Percentiles rank a stretch among this genome's conserved stretches.
Evolutionary conservation across 2,113 vertebrate genomes (phyloP).

Genomic region (Periophthalmodon schlosseri): DNA sequence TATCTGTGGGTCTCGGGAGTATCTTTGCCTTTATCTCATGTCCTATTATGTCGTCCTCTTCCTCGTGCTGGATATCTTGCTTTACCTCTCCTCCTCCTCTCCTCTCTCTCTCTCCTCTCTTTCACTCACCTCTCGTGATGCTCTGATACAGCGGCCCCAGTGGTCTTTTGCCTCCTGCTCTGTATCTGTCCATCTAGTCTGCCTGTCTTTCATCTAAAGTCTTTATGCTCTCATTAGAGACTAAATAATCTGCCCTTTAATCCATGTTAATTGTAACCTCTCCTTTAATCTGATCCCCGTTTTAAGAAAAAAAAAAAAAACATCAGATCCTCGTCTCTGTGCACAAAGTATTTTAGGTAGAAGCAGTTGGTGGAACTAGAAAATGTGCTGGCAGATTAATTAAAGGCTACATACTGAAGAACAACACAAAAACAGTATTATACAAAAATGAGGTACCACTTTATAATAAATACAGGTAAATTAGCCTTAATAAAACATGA

Average conservation of each 20-base stretch:
- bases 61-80: constrained; percentile 31
- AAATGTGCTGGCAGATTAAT: too few species aligned
- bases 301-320: constrained; percentile 31
- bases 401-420: neutral
- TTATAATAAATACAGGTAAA: too few species aligned
- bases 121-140: constrained; percentile 22
- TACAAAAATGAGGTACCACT: too few species aligned
- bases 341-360: constrained; percentile 8
- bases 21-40: constrained; percentile 50
- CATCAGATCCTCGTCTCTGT: constrained; percentile 10
- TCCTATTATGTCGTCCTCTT: constrained; percentile 45
- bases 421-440: neutral
- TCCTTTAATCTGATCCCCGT: constrained; percentile 46
- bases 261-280: constrained; percentile 60
- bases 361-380: neutral
- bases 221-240: constrained; percentile 60
- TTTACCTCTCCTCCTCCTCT: constrained; percentile 1
- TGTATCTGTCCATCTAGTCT: constrained; percentile 37
- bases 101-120: neutral
- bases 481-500: too few species aligned
- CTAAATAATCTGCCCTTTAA: constrained; percentile 59
- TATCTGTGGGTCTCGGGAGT: constrained; percentile 54
- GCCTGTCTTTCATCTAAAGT: constrained; percentile 52
- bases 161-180: constrained; percentile 13
- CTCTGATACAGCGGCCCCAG: constrained; percentile 40